Percentiles rank a stretch among this genome's conserved stretches.
phyloP scores from a whole-genome alignment of 2,888 invertebrate species.

The Lomographa bimaculata region DNA sequence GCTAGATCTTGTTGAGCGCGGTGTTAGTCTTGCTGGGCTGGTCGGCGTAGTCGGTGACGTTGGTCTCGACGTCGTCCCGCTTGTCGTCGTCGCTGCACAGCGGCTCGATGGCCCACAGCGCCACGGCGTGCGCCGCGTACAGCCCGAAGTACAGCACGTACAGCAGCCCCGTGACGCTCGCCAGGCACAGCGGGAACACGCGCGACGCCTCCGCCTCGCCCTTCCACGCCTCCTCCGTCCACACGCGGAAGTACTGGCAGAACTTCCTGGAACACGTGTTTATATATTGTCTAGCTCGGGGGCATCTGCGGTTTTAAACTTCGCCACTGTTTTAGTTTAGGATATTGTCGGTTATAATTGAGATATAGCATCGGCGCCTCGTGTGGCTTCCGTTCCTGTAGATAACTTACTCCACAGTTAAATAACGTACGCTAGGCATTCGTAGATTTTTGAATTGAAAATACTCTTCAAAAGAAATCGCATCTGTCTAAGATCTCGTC shows the following conservation, averaged over 20 bases:
- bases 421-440: too few relatives aligned
- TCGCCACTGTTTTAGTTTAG: too few relatives aligned
- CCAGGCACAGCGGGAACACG: conserved; percentile 47
- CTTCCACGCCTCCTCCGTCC: conserved; percentile 61
- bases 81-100: conserved; percentile 44
- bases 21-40: conserved; percentile 41
- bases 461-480: too few relatives aligned
- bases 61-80: conserved; percentile 33
- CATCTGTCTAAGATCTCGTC: too few relatives aligned
- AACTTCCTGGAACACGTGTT: conserved; percentile 54
- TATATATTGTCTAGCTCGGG: too few relatives aligned
- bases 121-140: conserved; percentile 44
- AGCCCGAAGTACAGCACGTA: conserved; percentile 56
- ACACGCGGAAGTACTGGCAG: conserved; percentile 58
- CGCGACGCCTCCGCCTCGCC: conserved; percentile 36
- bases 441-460: too few relatives aligned
- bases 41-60: conserved; percentile 50
- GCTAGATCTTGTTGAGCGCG: too few relatives aligned
- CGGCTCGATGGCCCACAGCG: conserved; percentile 66
- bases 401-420: too few relatives aligned
- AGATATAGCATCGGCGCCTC: too few relatives aligned
- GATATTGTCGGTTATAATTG: too few relatives aligned
- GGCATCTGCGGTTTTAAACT: too few relatives aligned
- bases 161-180: conserved; percentile 44
- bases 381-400: too few relatives aligned